Conservation (phyloP, 2,113 vertebrate genomes). For the Rhinogobius similis region DNA sequence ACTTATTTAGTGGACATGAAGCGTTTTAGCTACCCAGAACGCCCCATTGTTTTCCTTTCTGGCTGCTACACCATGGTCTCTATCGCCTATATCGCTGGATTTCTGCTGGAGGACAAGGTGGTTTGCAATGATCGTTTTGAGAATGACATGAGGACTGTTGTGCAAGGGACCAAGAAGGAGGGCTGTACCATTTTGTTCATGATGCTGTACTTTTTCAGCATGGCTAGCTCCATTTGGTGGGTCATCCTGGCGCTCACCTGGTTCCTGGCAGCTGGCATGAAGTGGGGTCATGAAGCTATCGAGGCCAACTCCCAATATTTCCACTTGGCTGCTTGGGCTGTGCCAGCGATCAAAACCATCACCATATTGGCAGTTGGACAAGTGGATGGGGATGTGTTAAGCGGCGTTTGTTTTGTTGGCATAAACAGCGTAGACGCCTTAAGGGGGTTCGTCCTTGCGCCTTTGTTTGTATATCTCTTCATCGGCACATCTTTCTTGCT, state of each 20-base stretch:
- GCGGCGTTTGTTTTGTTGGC: slow-evolving; percentile 93
- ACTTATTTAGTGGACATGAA: slow-evolving; percentile 97
- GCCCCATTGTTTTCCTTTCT: slow-evolving; percentile 94
- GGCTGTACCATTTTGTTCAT: slow-evolving; percentile 98
- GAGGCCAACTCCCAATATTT: slow-evolving; percentile 97
- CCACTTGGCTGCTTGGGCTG: slow-evolving; percentile 95
- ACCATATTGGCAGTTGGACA: slow-evolving; percentile 92
- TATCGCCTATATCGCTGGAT: slow-evolving; percentile 91
- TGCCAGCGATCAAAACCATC: slow-evolving; percentile 95
- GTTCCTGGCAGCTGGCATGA: slow-evolving; percentile 95
- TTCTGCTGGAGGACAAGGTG: slow-evolving; percentile 89
- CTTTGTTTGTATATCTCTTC: slow-evolving; percentile 94
- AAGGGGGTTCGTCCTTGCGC: slow-evolving; percentile 91
- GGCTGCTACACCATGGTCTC: slow-evolving; percentile 95
- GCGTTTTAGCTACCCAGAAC: slow-evolving; percentile 93
- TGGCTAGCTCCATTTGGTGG: slow-evolving; percentile 99
- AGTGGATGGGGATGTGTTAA: slow-evolving; percentile 92
- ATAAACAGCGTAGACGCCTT: slow-evolving; percentile 93
- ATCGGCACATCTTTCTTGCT: slow-evolving; percentile 94
- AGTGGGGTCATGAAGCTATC: slow-evolving; percentile 97
- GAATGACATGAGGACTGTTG: slow-evolving; percentile 88
- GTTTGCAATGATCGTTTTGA: slow-evolving; percentile 93
- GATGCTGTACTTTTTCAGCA: slow-evolving; percentile 98
- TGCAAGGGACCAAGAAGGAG: slow-evolving; percentile 94
- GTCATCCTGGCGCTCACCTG: slow-evolving; percentile 94